A percentile compares a stretch with the other conserved stretches of the same genome.
Conservation (phyloP, 2,888 invertebrate species). For the Chesias legatella region DNA sequence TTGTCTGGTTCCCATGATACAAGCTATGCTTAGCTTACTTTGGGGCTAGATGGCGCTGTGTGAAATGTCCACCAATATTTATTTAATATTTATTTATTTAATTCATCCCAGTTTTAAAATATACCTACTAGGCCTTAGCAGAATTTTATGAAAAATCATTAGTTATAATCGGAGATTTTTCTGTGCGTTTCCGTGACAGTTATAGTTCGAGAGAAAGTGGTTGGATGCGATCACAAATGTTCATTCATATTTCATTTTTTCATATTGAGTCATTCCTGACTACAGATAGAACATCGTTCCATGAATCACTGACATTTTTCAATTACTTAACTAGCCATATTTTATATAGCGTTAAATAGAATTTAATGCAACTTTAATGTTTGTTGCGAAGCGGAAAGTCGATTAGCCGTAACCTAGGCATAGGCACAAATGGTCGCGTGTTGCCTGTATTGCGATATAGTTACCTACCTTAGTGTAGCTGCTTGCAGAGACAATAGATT, state of each 20-base stretch:
- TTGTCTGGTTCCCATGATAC: too few species aligned
- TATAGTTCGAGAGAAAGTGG: constrained; percentile 45
- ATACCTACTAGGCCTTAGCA: too few species aligned
- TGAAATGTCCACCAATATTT: too few species aligned
- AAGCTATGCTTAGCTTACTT: too few species aligned
- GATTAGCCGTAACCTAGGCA: constrained; percentile 48
- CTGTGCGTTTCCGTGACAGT: constrained; percentile 60
- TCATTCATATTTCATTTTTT: constrained; percentile 20
- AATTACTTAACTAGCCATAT: constrained; percentile 58
- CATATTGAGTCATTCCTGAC: constrained; percentile 4
- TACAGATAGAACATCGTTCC: constrained; percentile 36
- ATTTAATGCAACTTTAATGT: constrained; percentile 75
- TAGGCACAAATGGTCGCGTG: constrained; percentile 50
- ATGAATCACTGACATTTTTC: constrained; percentile 56
- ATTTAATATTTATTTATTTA: too few species aligned
- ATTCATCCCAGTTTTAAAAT: too few species aligned
- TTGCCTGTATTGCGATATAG: constrained; percentile 38
- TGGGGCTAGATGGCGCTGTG: too few species aligned
- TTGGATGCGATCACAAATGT: constrained; percentile 23
- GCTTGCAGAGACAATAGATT: constrained; percentile 54
- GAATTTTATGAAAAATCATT: too few species aligned
- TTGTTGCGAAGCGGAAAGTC: constrained; percentile 56
- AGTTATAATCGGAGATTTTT: too few species aligned
- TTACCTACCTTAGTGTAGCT: constrained; percentile 41
- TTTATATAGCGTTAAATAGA: constrained; percentile 62